These are phyloP conservation scores for Chaetogeoica ovagalla DNA, from an alignment of 2,888 invertebrate species.

Conservation along the genomic window DNA sequence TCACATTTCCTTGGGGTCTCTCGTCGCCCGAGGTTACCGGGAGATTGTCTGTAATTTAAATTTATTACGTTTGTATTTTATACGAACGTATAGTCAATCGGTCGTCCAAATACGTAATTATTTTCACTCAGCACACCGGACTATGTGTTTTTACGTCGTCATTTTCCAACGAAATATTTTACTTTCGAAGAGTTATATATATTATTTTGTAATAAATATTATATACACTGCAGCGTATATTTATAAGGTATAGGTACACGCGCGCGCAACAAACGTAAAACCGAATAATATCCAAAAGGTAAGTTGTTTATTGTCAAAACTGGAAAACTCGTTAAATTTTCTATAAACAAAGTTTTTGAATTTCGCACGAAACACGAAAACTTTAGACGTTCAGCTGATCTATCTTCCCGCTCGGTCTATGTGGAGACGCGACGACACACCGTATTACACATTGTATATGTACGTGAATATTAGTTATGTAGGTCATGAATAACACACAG, in stretches of 20 bases:
- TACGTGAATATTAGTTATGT: too few relatives aligned
- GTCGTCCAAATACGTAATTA: slow-evolving; percentile 16
- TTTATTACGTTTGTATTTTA: too few relatives aligned
- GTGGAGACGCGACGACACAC: not conserved
- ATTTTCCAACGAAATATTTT: slow-evolving; percentile 15
- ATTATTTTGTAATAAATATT: too few relatives aligned
- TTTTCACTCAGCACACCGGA: slow-evolving; percentile 18
- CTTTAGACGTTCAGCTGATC: not conserved
- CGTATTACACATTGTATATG: too few relatives aligned
- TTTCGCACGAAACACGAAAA: slow-evolving; percentile 5
- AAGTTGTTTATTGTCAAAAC: slow-evolving; percentile 23
- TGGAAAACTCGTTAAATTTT: slow-evolving; percentile 10
- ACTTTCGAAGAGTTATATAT: slow-evolving; percentile 14
- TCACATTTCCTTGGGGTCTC: too few relatives aligned
- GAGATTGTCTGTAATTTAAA: too few relatives aligned
- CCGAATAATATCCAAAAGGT: not conserved
- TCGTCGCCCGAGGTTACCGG: too few relatives aligned
- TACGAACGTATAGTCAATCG: not conserved
- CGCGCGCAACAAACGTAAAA: not conserved
- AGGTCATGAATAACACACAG: too few relatives aligned
- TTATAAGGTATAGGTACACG: not conserved
- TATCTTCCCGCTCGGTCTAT: not conserved
- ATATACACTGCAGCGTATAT: too few relatives aligned
- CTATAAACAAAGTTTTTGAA: slow-evolving; percentile 10
- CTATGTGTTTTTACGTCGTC: too few relatives aligned